Base-by-base conservation (phyloP, 2,113 vertebrate species). In the Toxotes chatareus region DNA sequence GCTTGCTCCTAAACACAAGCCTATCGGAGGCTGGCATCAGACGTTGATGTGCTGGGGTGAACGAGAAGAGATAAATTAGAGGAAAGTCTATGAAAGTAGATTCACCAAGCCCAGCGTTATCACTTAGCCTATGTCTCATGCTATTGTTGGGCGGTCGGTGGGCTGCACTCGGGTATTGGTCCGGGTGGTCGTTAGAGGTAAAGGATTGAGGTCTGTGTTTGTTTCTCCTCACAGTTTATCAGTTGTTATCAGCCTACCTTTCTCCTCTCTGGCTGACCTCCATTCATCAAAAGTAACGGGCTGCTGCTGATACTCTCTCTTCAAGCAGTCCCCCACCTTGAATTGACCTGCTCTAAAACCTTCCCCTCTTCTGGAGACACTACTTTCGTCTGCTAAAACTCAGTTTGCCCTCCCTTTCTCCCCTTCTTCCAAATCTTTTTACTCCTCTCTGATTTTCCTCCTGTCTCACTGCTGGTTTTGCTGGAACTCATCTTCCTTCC, bases 261-360 rank as follows among this genome's bases (percentile, higher is more conserved):
- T 82, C 82, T 80, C 63, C 80, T 77, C 60, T 40, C 65, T 2
- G 23, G 32, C 74, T 55, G 64, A 83, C 87, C 73, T 85, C 78
- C 75, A 91, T 90, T 85, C 67, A 90, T 88, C 86, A 88, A 51
- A 81, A 82, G 83, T 84, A 86, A 78, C 69, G 4, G 31, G 51
- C 62, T 63, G 83, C 61, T 67, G 64, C 69, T 75, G 85, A 86
- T 84, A 77, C 59, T 27, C 64, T n/a, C 34, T 21, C 57, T 47
- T 66, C 34, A 64, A 73, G 42, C 66, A n/a, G 56, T 78, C 51
- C 73, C 71, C 19, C 84, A 85, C 83, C 80, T 86, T 44, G 42
- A 75, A 56, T 3, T 77, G 83, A 85, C 73, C 78, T 55, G 55
- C 46, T 42, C 68, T 64, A 42, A 73, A 76, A 65, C 19, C 34